Evolutionary conservation across 1,140 invertebrate genomes (phyloP), one percentile per base, ranked within the genome.

Genomic region (Ips nitidus): DNA sequence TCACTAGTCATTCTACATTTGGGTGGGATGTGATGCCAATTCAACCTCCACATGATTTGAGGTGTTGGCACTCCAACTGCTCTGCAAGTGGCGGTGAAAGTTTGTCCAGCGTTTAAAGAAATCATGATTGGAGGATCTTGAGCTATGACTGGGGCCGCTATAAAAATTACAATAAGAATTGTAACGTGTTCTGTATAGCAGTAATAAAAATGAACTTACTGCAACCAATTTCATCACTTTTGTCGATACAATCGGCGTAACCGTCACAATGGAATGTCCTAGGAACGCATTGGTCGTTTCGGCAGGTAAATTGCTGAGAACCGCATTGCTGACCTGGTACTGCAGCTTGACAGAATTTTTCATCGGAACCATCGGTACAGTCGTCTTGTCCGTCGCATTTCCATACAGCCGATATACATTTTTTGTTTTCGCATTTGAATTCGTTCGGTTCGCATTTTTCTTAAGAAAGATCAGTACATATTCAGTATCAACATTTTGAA

Each of bases 11-110:
- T 88, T 0, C 77, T 82, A 78, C 96, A 96, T 77, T 97, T 93
- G 2, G 87, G 81, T 0, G 96, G 95, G 38, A 99, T 89, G 76
- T 98, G 94, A 2, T 95, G 94, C 97, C 97, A 99, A 82, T 99
- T 99, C 1, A 95, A 84, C 61, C 97, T 87, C 97, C 97, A 99
- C 37, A 93, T 90, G 67, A 99, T 93, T 56, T 94, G 87, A 0
- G 98, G 97, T 0, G 86, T 88, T 0, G 98, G 98, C 0, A 93
- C 88, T 55, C 96, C 98, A 1, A 93, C 86, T 0, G 95, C 95
- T 39, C 88, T 88, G 77, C 98, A 99, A 3, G 86, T 88, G 37
- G 99, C 84, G 2, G 86, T 87, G 61, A 98, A 87, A 0, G 87
- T 84, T 2, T 90, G 88, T 2, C 93, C 92, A 52, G 88, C 81